Evolutionary conservation across 1,140 invertebrate genomes (phyloP), one percentile per base, ranked within the genome.

Genomic region (Heterodera carotae): DNA sequence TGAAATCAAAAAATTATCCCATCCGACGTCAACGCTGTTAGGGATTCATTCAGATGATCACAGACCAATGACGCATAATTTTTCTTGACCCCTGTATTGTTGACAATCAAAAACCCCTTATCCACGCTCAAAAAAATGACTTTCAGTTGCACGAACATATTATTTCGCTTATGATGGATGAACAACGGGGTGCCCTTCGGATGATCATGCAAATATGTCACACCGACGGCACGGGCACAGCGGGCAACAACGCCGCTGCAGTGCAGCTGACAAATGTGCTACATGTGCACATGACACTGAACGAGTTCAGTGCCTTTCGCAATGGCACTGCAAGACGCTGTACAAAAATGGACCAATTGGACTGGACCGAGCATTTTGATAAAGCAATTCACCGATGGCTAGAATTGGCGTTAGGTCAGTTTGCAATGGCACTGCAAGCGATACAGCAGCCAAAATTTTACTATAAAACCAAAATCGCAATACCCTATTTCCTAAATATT

Each of bases 321-420:
- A 53, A 78, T 15, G 56, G 71, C 15, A 74, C 71, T 15, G 64
- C 43, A 33, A 29, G 56, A 10, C 10, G 64, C 7, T 36, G 59
- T 7, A 56, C 82, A 64, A 81, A 81, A 39, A 80, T 84, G 73
- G 85, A 87, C 60, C 76, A 77, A 53, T 56, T 84, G 10, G 85
- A 86, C 31, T 86, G 86, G 86, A 73, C 85, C 12, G 70, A 74
- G 1, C 79, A 78, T 27, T 87, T 87, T 77, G 86, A 87, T 77
- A 76, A 81, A 25, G 85, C 81, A 10, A 87, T 88, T 59, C 79
- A 79, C n/a, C 85, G 85, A 69, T 88, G 87, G 79, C 71, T 87
- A 4, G 85, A 87, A 29, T 70, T 87, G 18, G 83, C 86, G 1
- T 78, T 77, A 62, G 79, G 64, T 75, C 7, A 8, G 36, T 25